Conservation (phyloP, 2,888 invertebrate genomes). For the Pandemis corylana region DNA sequence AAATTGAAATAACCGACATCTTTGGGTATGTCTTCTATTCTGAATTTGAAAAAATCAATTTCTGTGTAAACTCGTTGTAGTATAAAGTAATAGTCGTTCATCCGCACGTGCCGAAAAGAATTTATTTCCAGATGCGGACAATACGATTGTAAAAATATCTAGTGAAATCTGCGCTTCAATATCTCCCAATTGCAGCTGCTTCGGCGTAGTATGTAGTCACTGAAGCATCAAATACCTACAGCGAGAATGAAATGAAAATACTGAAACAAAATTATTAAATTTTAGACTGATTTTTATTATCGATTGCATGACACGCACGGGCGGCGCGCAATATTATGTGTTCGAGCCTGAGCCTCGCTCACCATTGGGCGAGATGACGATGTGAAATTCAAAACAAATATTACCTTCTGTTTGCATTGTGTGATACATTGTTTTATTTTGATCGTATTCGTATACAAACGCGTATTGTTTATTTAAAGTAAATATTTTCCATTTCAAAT, state of each 20-base stretch:
- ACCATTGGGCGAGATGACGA: constrained; percentile 33
- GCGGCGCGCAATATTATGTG: not conserved
- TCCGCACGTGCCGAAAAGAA: constrained; percentile 6
- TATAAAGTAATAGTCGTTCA: constrained; percentile 19
- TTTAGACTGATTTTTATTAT: not conserved
- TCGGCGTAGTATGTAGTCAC: not conserved
- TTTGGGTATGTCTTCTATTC: not conserved
- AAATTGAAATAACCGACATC: not conserved
- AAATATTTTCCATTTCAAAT: constrained; percentile 41
- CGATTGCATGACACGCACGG: not conserved
- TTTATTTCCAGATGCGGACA: constrained; percentile 15
- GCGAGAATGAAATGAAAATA: constrained; percentile 2
- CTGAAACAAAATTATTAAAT: not conserved
- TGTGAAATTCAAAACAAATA: constrained; percentile 38
- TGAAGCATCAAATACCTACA: not conserved
- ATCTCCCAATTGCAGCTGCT: constrained; percentile 14
- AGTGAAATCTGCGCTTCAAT: constrained; percentile 8
- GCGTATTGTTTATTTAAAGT: constrained; percentile 19
- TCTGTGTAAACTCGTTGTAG: not conserved
- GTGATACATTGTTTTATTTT: constrained; percentile 39
- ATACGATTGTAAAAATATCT: constrained; percentile 24
- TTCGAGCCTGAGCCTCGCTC: constrained; percentile 7
- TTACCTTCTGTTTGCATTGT: constrained; percentile 38
- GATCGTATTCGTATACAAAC: constrained; percentile 17
- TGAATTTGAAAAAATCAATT: not conserved